phyloP scores from a whole-genome alignment of 2,797 vertebrate species.

The Coccyzus lansbergi region DNA sequence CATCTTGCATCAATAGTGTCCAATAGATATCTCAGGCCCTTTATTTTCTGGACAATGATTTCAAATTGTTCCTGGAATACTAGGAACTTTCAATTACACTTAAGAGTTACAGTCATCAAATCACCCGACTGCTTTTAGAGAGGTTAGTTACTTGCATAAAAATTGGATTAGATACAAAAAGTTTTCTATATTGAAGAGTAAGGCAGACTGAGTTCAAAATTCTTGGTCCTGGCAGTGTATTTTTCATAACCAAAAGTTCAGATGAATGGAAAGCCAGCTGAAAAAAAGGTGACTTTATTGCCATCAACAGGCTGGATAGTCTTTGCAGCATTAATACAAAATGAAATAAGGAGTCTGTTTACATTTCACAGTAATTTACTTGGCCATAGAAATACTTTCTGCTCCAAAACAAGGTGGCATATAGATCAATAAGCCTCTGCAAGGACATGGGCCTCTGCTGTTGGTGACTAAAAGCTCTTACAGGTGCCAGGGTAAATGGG shows the following conservation, averaged over 20 bases:
- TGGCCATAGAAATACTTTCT: not conserved
- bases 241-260: not conserved
- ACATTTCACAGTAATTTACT: not conserved
- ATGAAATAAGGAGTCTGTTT: not conserved
- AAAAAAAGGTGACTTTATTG: not conserved
- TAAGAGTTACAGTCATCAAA: not conserved
- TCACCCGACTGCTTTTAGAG: not conserved
- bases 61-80: constrained; percentile 7
- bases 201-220: not conserved
- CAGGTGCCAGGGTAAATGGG: not conserved
- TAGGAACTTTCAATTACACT: not conserved
- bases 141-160: not conserved
- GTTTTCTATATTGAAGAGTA: not conserved
- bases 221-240: not conserved
- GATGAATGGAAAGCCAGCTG: not conserved
- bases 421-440: not conserved
- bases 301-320: not conserved
- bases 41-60: not conserved
- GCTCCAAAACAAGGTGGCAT: not conserved
- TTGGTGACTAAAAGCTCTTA: not conserved
- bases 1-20: not conserved
- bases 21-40: not conserved
- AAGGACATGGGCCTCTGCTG: not conserved
- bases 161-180: not conserved
- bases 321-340: not conserved